phyloP scores from a whole-genome alignment of 2,113 vertebrate species.

The Paradoxurus hermaphroditus region DNA sequence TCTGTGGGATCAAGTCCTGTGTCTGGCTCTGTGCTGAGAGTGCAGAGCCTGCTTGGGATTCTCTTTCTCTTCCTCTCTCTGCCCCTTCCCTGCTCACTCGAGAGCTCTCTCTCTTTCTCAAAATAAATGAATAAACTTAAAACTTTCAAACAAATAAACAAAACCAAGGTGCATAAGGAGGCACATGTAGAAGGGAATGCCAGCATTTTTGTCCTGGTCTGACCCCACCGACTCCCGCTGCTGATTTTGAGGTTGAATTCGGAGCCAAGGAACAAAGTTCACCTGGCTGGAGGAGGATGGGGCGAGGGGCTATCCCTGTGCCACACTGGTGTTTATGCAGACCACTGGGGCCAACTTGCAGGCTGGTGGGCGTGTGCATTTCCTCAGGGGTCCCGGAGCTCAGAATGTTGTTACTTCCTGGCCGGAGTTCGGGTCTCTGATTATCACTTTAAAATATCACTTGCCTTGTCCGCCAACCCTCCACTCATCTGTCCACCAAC shows the following conservation, averaged over 20 bases:
- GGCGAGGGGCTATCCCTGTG: not conserved
- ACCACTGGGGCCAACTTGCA: not conserved
- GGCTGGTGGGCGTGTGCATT: not conserved
- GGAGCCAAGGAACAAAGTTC: not conserved
- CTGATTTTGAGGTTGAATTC: not conserved
- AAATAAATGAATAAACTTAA: too few relatives aligned
- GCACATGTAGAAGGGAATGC: not conserved
- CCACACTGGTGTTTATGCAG: not conserved
- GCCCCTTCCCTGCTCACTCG: too few relatives aligned
- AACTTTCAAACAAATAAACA: too few relatives aligned
- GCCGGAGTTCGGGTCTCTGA: not conserved
- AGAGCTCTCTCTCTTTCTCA: too few relatives aligned
- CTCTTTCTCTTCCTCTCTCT: too few relatives aligned
- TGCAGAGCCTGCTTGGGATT: too few relatives aligned
- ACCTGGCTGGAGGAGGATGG: not conserved
- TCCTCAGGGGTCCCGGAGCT: not conserved
- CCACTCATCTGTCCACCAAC: not conserved
- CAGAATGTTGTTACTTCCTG: not conserved
- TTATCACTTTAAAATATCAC: not conserved
- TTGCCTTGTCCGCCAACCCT: not conserved
- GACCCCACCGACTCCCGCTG: not conserved
- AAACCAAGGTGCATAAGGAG: not conserved
- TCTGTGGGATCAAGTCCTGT: too few relatives aligned
- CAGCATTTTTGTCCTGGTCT: not conserved
- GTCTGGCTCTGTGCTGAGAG: too few relatives aligned